Conservation (phyloP, 2,797 vertebrate species). For the Silurus lanzhouensis region DNA sequence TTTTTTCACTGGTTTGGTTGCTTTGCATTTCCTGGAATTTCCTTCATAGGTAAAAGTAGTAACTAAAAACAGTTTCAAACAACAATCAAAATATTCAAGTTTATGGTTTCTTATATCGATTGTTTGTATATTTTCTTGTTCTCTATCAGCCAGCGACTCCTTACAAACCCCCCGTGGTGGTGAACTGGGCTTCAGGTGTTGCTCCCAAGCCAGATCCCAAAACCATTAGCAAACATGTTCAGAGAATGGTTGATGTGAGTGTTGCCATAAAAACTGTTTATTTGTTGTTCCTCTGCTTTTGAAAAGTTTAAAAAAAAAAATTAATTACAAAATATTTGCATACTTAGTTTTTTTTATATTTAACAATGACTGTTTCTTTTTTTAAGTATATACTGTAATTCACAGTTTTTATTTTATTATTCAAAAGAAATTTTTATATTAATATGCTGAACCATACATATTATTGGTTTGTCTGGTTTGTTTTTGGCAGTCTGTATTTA, state of each 20-base stretch:
- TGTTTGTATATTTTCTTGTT: not conserved
- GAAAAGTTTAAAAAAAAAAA: not conserved
- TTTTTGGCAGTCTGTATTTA: slow-evolving; percentile 91
- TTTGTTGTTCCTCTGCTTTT: slow-evolving; percentile 65
- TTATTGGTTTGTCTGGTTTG: slow-evolving; percentile 67
- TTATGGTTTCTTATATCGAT: not conserved
- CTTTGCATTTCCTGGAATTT: not conserved
- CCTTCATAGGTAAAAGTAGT: not conserved
- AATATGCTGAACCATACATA: slow-evolving; percentile 90
- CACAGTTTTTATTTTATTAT: not conserved
- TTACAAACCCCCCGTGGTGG: slow-evolving; percentile 79
- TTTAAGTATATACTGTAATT: not conserved
- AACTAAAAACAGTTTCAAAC: not conserved
- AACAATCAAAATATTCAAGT: not conserved
- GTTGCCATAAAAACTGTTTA: slow-evolving; percentile 28
- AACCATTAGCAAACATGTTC: slow-evolving; percentile 84
- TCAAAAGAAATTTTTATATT: not conserved
- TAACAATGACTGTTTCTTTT: not conserved
- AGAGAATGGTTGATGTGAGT: slow-evolving; percentile 89
- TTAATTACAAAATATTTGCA: slow-evolving; percentile 13
- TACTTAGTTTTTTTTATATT: not conserved
- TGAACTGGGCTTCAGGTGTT: slow-evolving; percentile 85
- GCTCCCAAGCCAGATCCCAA: slow-evolving; percentile 80
- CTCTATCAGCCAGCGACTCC: slow-evolving; percentile 71
- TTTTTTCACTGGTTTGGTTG: not conserved